phyloP scores from a whole-genome alignment of 2,888 invertebrate genomes.

The Sipha maydis region DNA sequence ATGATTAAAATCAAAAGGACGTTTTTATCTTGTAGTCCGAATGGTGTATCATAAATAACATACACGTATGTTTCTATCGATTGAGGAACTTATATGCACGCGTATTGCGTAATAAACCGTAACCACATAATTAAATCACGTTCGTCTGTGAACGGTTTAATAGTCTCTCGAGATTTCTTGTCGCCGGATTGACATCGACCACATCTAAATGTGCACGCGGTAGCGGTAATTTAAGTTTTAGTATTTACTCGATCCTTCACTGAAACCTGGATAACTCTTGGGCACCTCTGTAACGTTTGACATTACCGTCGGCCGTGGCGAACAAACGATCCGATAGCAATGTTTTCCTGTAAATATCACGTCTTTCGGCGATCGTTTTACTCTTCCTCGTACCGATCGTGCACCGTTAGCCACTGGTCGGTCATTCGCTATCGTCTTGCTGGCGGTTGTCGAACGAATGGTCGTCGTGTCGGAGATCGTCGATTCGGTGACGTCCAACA shows the following conservation, averaged over 20 bases:
- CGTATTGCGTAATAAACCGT: too few species aligned
- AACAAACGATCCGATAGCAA: constrained; percentile 41
- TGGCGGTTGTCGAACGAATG: background rate
- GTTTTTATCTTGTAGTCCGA: too few species aligned
- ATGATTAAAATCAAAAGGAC: too few species aligned
- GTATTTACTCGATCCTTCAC: constrained; percentile 42
- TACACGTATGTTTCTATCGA: too few species aligned
- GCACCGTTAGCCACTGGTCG: background rate
- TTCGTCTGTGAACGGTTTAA: too few species aligned
- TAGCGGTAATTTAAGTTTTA: too few species aligned
- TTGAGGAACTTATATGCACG: too few species aligned
- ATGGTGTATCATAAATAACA: too few species aligned
- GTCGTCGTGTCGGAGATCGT: background rate
- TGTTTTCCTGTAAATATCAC: constrained; percentile 3
- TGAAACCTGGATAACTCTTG: background rate
- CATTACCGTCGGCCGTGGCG: background rate
- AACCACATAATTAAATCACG: too few species aligned
- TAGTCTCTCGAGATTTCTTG: too few species aligned
- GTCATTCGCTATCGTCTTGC: background rate
- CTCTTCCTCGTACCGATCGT: background rate
- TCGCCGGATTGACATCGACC: too few species aligned
- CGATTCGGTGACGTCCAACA: background rate
- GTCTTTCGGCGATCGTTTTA: constrained; percentile 3
- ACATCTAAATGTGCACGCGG: too few species aligned
- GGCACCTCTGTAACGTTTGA: background rate